Conservation (phyloP, 2,797 vertebrate species). For the Galaxias olidus region DNA sequence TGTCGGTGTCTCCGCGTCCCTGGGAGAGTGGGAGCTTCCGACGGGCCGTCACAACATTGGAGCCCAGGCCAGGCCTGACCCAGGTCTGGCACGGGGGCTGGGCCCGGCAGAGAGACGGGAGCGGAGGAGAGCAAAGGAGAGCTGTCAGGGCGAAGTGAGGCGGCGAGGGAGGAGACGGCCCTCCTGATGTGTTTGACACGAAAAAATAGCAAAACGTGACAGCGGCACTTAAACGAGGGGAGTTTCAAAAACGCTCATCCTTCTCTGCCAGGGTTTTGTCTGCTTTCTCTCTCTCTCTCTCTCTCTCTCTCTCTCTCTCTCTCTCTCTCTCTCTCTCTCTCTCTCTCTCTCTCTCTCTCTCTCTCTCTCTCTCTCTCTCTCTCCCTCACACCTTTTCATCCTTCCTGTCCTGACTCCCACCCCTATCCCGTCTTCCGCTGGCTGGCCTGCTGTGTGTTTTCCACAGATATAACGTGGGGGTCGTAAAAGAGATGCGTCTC, state of each 20-base stretch:
- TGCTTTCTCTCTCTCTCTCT: constrained; percentile 1
- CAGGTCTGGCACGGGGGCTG: constrained; percentile 11
- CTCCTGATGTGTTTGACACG: constrained; percentile 3
- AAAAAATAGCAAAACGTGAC: constrained; percentile 6
- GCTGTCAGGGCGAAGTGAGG: constrained; percentile 6
- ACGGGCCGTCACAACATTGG: constrained; percentile 54
- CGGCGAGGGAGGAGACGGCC: not conserved
- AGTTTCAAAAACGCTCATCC: not conserved
- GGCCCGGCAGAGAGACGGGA: too few relatives aligned
- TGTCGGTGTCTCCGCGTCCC: constrained; percentile 46
- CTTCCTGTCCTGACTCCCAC: constrained; percentile 1
- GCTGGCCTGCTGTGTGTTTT: too few relatives aligned
- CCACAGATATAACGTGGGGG: too few relatives aligned
- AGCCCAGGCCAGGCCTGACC: constrained; percentile 46
- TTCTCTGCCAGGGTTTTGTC: too few relatives aligned
- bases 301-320: constrained; percentile 1
- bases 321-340: not conserved
- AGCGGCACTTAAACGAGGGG: not conserved
- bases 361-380: not conserved
- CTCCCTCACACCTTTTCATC: constrained; percentile 19
- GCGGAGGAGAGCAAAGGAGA: constrained; percentile 9
- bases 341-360: too few relatives aligned
- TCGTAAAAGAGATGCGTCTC: too few relatives aligned
- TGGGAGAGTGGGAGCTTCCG: constrained; percentile 59
- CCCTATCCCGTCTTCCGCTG: not conserved